Conservation (phyloP, 2,797 vertebrate genomes). For the Ateles fusciceps region DNA sequence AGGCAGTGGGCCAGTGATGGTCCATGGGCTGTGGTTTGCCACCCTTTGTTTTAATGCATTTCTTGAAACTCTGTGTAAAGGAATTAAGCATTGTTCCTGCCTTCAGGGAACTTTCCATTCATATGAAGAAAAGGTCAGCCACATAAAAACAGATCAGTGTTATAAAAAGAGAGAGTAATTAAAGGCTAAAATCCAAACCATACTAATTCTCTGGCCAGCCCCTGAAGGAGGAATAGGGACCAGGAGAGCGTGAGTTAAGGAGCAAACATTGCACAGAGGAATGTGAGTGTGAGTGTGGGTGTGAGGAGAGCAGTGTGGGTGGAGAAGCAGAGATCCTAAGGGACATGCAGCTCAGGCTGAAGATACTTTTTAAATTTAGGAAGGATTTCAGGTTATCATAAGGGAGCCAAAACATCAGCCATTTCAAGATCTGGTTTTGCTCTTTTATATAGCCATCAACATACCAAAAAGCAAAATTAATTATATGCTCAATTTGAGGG, state of each 20-base stretch:
- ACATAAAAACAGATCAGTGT: not conserved
- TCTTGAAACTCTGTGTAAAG: not conserved
- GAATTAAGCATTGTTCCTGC: not conserved
- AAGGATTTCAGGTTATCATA: not conserved
- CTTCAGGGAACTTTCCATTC: constrained; percentile 15
- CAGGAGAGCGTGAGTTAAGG: not conserved
- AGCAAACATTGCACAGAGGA: not conserved
- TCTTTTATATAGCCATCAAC: not conserved
- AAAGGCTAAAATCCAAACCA: not conserved
- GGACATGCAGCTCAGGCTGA: not conserved
- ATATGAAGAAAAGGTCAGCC: not conserved
- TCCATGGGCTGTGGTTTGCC: not conserved
- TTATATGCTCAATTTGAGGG: too few species aligned
- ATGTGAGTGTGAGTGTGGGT: not conserved
- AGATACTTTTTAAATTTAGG: not conserved
- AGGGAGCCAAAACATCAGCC: not conserved
- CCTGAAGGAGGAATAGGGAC: not conserved
- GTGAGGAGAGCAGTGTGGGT: not conserved
- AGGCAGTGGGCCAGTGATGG: not conserved
- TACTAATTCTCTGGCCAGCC: not conserved
- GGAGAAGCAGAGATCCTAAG: not conserved
- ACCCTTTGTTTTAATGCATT: not conserved
- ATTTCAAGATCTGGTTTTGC: not conserved
- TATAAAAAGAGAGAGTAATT: not conserved
- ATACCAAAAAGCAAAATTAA: not conserved